Conservation (phyloP, 2,797 vertebrate genomes). For the Acipenser oxyrinchus region DNA sequence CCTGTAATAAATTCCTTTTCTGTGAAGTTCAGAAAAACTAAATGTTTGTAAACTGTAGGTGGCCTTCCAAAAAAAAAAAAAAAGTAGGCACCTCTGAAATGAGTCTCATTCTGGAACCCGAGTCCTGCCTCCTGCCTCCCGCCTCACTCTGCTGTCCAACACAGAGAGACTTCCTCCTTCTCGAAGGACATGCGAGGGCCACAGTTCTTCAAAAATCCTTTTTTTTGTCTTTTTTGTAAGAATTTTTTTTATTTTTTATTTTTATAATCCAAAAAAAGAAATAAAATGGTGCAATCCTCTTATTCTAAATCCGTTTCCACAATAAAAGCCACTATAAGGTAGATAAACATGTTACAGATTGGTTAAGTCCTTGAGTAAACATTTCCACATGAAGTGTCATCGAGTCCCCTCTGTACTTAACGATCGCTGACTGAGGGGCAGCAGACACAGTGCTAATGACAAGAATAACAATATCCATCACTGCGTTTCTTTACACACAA, state of each 20-base stretch:
- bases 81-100: slow-evolving; percentile 69
- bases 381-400: slow-evolving; percentile 92
- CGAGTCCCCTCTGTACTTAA: slow-evolving; percentile 63
- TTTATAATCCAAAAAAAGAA: slow-evolving; percentile 42
- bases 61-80: slow-evolving; percentile 47
- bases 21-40: slow-evolving; percentile 72
- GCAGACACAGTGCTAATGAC: slow-evolving; percentile 90
- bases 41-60: slow-evolving; percentile 90
- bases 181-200: slow-evolving; percentile 76
- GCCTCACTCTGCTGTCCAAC: slow-evolving; percentile 46
- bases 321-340: slow-evolving; percentile 92
- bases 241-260: slow-evolving; percentile 8
- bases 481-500: slow-evolving; percentile 67
- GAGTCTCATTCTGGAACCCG: slow-evolving; percentile 53
- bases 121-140: slow-evolving; percentile 43
- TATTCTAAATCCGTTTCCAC: slow-evolving; percentile 72
- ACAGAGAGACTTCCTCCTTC: slow-evolving; percentile 65
- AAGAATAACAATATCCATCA: slow-evolving; percentile 45
- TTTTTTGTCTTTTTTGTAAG: slow-evolving; percentile 36
- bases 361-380: slow-evolving; percentile 96
- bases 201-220: slow-evolving; percentile 65
- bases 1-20: slow-evolving; percentile 48
- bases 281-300: slow-evolving; percentile 88
- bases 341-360: slow-evolving; percentile 79
- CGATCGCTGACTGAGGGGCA: slow-evolving; percentile 75